Percentiles rank a stretch among this genome's conserved stretches.
Evolutionary conservation across 2,797 vertebrate genomes (phyloP).

Genomic region (Hybognathus amarus): DNA sequence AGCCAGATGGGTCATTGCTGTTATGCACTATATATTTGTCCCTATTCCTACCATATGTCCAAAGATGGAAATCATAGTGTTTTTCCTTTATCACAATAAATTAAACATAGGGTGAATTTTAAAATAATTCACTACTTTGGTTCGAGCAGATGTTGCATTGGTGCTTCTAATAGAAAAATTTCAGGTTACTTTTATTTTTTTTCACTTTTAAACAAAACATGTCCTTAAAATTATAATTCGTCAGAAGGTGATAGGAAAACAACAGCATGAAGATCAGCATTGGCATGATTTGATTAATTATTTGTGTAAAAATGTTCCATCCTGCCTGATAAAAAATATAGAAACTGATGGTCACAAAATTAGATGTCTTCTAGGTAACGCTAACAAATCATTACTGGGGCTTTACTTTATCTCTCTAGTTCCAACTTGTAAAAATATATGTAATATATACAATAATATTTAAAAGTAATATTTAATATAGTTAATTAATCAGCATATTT

Average conservation of each 20-base stretch:
- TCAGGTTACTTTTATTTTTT: background rate
- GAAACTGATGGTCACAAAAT: background rate
- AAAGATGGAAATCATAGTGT: background rate
- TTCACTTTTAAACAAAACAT: background rate
- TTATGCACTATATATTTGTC: constrained; percentile 8
- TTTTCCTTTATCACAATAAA: constrained; percentile 10
- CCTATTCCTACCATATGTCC: background rate
- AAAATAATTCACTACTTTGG: background rate
- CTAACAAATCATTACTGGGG: background rate
- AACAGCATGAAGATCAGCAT: background rate
- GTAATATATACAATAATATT: too few species aligned
- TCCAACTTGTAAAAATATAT: too few species aligned
- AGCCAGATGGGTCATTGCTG: background rate
- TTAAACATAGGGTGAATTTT: background rate
- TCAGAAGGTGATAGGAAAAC: background rate
- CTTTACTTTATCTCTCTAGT: background rate
- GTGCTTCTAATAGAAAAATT: background rate
- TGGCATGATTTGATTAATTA: background rate
- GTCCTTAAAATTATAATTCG: background rate
- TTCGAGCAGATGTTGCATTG: background rate
- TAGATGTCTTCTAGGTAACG: background rate
- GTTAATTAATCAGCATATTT: background rate
- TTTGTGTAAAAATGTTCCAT: background rate
- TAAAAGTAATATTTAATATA: background rate
- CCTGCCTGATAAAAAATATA: background rate